Conservation (phyloP, 1,140 invertebrate genomes). For the Conus ventricosus region DNA sequence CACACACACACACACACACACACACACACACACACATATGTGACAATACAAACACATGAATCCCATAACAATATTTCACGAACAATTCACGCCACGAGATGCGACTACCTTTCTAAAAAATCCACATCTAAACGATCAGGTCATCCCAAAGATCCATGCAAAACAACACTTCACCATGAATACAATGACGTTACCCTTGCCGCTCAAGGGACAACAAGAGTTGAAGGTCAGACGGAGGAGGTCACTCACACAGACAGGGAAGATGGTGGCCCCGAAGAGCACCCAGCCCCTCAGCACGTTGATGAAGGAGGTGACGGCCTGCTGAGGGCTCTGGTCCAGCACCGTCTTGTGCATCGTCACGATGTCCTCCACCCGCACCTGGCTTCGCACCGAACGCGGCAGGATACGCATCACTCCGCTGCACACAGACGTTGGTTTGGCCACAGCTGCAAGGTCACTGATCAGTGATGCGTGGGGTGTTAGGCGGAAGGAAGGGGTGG, state of each 20-base stretch:
- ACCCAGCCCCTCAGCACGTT: constrained; percentile 95
- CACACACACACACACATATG: too few relatives aligned
- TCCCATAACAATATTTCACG: too few relatives aligned
- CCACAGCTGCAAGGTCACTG: too few relatives aligned
- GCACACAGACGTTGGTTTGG: constrained; percentile 27
- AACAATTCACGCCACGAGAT: too few relatives aligned
- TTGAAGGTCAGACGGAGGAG: background rate
- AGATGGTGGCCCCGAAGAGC: constrained; percentile 92
- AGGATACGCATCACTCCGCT: constrained; percentile 72
- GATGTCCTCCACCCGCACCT: constrained; percentile 76
- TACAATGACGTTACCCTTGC: background rate
- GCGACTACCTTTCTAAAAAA: too few relatives aligned
- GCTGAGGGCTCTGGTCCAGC: constrained; percentile 86
- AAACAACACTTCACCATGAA: background rate
- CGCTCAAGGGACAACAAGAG: background rate
- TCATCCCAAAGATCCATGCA: background rate
- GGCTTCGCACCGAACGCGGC: constrained; percentile 66
- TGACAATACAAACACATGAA: too few relatives aligned
- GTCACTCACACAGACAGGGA: constrained; percentile 90
- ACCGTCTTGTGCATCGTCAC: constrained; percentile 91
- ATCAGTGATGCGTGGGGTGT: too few relatives aligned
- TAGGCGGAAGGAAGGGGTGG: too few relatives aligned
- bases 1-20: too few relatives aligned
- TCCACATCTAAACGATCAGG: background rate
- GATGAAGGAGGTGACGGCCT: constrained; percentile 94